A percentile compares a stretch with the other conserved stretches of the same genome.
These are phyloP conservation scores for Phortica magna DNA, from an alignment of 2,888 invertebrate genomes.

Conservation along the genomic window DNA sequence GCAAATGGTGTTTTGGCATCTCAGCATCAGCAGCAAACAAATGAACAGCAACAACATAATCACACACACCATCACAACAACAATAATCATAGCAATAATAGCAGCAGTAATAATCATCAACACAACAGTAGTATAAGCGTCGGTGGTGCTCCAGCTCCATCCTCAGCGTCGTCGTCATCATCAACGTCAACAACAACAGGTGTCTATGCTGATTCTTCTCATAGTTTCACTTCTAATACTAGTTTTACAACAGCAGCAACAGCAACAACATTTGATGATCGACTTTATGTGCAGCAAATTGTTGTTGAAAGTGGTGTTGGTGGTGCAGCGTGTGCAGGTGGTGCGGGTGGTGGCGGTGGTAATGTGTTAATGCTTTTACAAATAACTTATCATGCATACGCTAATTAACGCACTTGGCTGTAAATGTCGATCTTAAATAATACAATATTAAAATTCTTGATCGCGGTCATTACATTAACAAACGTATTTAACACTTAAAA, in stretches of 20 bases:
- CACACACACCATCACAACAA: constrained; percentile 58
- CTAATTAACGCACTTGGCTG: background rate
- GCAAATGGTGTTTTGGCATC: constrained; percentile 69
- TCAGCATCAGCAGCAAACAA: constrained; percentile 63
- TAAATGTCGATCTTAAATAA: background rate
- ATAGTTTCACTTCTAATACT: constrained; percentile 43
- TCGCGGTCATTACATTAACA: background rate
- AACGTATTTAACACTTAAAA: background rate
- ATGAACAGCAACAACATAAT: constrained; percentile 60
- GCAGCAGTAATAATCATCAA: constrained; percentile 31
- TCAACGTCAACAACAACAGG: constrained; percentile 61
- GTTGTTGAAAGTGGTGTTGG: constrained; percentile 50
- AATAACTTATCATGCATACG: background rate
- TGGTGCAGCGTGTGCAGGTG: constrained; percentile 66
- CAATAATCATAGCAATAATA: constrained; percentile 52
- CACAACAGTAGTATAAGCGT: constrained; percentile 38
- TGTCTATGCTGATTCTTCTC: constrained; percentile 49
- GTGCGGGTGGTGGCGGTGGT: constrained; percentile 55
- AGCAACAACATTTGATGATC: constrained; percentile 46
- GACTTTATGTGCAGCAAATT: constrained; percentile 43
- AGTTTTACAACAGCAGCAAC: constrained; percentile 47
- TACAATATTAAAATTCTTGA: background rate
- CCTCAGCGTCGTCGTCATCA: constrained; percentile 46
- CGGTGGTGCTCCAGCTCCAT: constrained; percentile 39
- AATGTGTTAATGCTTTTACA: constrained; percentile 39